Percentiles rank a stretch among this genome's conserved stretches.
Conservation (phyloP, 2,113 vertebrate genomes). For the Cavia porcellus region DNA sequence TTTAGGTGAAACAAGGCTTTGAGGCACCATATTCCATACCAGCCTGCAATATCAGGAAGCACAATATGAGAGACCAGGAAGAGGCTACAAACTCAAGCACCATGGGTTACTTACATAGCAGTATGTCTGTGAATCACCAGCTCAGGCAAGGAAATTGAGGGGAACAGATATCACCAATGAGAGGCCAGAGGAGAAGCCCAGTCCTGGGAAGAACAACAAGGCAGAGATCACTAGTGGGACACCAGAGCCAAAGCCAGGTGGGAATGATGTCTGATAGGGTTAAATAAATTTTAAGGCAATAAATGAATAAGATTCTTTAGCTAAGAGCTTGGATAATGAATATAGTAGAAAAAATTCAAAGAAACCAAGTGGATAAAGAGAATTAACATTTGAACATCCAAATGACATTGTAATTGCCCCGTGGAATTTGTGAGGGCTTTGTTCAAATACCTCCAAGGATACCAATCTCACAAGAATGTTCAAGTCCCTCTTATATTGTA, state of each 20-base stretch:
- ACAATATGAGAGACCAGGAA: neutral
- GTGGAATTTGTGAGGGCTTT: neutral
- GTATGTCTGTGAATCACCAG: neutral
- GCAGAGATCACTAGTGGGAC: neutral
- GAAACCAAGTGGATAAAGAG: constrained; percentile 10
- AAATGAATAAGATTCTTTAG: neutral
- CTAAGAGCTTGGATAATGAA: neutral
- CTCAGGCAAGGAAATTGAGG: neutral
- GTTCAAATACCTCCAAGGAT: neutral
- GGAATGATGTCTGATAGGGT: neutral
- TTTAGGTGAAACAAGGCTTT: neutral
- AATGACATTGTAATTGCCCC: neutral
- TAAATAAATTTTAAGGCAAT: neutral
- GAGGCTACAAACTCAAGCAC: neutral
- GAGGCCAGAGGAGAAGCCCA: neutral
- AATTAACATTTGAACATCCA: neutral
- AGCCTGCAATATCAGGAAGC: neutral
- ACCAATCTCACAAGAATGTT: neutral
- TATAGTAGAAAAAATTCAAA: neutral
- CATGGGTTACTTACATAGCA: neutral
- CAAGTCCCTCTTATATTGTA: neutral
- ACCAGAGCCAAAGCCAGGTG: neutral
- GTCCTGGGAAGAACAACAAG: neutral
- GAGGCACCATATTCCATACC: neutral
- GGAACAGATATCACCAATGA: neutral